These are phyloP conservation scores for Myoxocephalus aenaeus DNA, from an alignment of 2,797 vertebrate genomes.

Conservation along the genomic window DNA sequence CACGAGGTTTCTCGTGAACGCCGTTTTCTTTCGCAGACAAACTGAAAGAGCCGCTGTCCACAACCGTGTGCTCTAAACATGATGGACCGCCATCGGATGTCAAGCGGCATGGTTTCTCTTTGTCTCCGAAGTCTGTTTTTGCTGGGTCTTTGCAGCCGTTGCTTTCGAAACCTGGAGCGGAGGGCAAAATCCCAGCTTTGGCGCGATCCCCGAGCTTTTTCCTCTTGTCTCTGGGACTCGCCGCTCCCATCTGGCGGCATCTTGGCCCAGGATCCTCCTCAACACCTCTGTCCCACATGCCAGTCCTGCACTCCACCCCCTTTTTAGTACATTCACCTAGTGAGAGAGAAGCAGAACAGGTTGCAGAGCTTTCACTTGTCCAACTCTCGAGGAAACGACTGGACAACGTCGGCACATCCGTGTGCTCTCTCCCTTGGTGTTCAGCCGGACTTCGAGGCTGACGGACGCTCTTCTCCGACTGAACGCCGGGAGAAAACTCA, in stretches of 20 bases:
- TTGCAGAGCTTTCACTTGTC: constrained; percentile 40
- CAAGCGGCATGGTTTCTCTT: neutral
- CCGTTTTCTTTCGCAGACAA: neutral
- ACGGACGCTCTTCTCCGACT: constrained; percentile 13
- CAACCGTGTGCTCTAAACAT: neutral
- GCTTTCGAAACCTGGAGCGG: neutral
- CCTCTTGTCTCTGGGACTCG: constrained; percentile 41
- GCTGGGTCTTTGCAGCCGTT: neutral
- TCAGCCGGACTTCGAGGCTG: constrained; percentile 23
- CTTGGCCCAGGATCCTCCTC: neutral
- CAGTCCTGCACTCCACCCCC: constrained; percentile 16
- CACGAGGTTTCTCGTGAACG: neutral
- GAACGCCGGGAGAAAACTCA: constrained; percentile 9
- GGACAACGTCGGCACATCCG: neutral
- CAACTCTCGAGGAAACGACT: constrained; percentile 13
- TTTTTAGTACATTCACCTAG: constrained; percentile 44
- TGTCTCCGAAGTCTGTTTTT: neutral
- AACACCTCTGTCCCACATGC: constrained; percentile 32
- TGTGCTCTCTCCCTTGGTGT: neutral
- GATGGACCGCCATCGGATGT: constrained; percentile 2
- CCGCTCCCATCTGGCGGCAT: neutral
- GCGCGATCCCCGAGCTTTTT: constrained; percentile 24
- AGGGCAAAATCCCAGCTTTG: constrained; percentile 2
- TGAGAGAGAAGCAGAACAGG: constrained; percentile 60
- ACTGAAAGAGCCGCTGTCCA: neutral